Conservation (phyloP, 2,797 vertebrate genomes). For the Amniataba percoides region DNA sequence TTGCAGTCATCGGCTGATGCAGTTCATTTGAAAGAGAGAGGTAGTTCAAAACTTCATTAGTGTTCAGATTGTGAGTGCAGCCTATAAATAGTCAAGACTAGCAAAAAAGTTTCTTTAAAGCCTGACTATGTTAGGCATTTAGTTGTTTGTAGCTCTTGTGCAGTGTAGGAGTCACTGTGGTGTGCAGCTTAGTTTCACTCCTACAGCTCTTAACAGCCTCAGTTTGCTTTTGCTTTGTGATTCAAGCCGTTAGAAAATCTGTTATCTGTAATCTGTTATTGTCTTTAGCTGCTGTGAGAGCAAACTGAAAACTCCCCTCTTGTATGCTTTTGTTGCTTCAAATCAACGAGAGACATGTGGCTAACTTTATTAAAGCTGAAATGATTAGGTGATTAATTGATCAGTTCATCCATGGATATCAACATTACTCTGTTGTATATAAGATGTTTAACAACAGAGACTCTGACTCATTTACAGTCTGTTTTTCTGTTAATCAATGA, state of each 20-base stretch:
- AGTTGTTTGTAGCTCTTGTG: conserved; percentile 11
- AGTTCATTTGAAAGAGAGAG: not conserved
- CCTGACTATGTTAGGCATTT: not conserved
- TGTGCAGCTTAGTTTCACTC: conserved; percentile 33
- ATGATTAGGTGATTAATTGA: not conserved
- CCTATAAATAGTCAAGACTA: conserved; percentile 6
- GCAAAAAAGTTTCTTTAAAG: not conserved
- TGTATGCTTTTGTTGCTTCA: not conserved
- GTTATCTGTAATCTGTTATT: not conserved
- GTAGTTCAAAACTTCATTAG: not conserved
- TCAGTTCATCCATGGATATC: not conserved
- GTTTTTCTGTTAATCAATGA: not conserved
- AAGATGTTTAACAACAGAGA: not conserved
- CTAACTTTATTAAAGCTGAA: not conserved
- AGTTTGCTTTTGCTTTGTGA: not conserved
- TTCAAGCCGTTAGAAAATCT: not conserved
- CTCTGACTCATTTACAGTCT: too few species aligned
- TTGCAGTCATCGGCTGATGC: not conserved
- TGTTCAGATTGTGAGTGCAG: not conserved
- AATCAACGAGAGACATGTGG: not conserved
- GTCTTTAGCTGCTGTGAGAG: conserved; percentile 15
- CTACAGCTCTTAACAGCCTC: conserved; percentile 20
- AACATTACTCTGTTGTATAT: not conserved
- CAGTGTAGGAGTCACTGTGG: conserved; percentile 28
- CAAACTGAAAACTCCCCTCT: not conserved